These are phyloP conservation scores for Rhopilema esculentum DNA, from an alignment of 30 jellyfish, hydroid and myxozoan genomes.

Conservation along the genomic window DNA sequence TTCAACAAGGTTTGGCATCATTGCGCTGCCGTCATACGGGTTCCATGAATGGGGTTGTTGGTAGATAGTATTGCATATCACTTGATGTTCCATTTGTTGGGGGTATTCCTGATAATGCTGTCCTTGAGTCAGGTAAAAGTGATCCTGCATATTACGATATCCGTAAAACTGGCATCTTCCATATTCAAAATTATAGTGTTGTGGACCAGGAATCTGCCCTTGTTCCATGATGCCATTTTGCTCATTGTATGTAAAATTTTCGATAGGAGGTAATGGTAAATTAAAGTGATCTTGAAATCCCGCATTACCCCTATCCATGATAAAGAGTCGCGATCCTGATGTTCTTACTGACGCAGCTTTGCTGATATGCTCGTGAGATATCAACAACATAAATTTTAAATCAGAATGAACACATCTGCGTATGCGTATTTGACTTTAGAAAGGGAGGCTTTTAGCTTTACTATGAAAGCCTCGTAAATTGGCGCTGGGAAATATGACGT, in stretches of 20 bases:
- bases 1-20: slow-evolving; percentile 61
- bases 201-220: slow-evolving; percentile 15
- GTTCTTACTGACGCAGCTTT: background rate
- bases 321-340: background rate
- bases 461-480: too few relatives aligned
- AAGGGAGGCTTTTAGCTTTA: background rate
- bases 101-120: slow-evolving; percentile 60
- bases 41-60: slow-evolving; percentile 68
- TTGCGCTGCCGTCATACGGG: slow-evolving; percentile 48
- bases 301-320: slow-evolving; percentile 50
- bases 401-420: background rate
- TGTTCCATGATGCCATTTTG: slow-evolving; percentile 36
- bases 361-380: background rate
- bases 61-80: slow-evolving; percentile 45
- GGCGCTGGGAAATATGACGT: too few relatives aligned
- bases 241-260: slow-evolving; percentile 71
- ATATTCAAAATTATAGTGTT: slow-evolving; percentile 49
- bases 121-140: slow-evolving; percentile 29
- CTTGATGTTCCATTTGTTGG: slow-evolving; percentile 61
- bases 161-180: slow-evolving; percentile 44
- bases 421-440: background rate
- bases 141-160: slow-evolving; percentile 58
- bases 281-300: slow-evolving; percentile 71
- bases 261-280: slow-evolving; percentile 78
- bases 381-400: too few relatives aligned